Evolutionary conservation across 2,797 vertebrate species (phyloP), one percentile per base, ranked within the genome.

Genomic region (Onychomys torridus): DNA sequence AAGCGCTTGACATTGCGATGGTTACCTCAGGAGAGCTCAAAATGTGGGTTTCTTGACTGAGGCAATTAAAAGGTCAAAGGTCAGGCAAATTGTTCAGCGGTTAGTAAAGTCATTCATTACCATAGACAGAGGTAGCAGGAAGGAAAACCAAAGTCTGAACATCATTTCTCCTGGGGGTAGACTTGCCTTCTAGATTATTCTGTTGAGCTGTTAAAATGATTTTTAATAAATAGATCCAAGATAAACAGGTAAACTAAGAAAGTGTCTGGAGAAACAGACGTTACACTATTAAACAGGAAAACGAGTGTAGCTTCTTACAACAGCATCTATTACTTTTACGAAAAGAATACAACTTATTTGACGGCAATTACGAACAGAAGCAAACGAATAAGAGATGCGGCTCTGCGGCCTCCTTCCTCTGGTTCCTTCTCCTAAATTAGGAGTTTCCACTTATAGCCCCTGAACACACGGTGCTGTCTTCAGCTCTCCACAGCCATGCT

Each of bases 21-120:
- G 63, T 67, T 67, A 92, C 77, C 49, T 82, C 21, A 61, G 29
- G 32, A 93, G 86, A 85, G 82, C 43, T 82, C 75, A 93, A 63
- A 90, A 95, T 77, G 12, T 14, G 79, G 71, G 46, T 76, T 94
- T 49, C 9, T 92, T 34, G 32, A 84, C 46, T 52, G 16, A 91
- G 61, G 40, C 34, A 85, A 40, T 89, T 84, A 95, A 91, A 92
- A 95, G 88, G 59, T 84, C 75, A 93, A 95, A 97, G 92, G 76
- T 78, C 55, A 94, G 55, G 40, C 46, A 55, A 93, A 87, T 29
- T 77, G 91, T 43, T 76, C 85, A 69, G n/a, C 52, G 52, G 94
- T 69, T 57, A 89, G 81, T 46, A 79, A 79, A 75, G 67, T 79
- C 75, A 83, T 63, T 92, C 75, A 89, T 65, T 89, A 73, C 82